These are phyloP conservation scores for Anguilla marmorata DNA, from an alignment of 2,797 vertebrate genomes.

Conservation along the genomic window DNA sequence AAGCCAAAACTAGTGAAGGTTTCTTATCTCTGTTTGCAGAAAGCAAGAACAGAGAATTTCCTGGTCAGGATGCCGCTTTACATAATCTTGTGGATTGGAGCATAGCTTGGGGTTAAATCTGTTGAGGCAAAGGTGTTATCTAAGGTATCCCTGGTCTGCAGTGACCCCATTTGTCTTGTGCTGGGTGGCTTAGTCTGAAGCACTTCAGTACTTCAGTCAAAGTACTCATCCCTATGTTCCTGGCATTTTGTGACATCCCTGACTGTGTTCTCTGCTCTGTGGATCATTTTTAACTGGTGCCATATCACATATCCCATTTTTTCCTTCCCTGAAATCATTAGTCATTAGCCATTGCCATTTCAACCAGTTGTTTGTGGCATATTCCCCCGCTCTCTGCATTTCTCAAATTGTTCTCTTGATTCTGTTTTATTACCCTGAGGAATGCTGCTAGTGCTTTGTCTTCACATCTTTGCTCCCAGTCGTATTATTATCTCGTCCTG, in stretches of 20 bases:
- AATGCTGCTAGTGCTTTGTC: slow-evolving; percentile 13
- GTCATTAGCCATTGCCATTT: not conserved
- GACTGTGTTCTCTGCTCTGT: not conserved
- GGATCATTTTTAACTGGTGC: not conserved
- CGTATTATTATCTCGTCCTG: not conserved
- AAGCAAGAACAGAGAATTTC: slow-evolving; percentile 48
- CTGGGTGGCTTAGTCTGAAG: slow-evolving; percentile 35
- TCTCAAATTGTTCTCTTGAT: slow-evolving; percentile 19
- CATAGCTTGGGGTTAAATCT: slow-evolving; percentile 20
- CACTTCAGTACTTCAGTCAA: not conserved
- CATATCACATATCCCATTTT: not conserved
- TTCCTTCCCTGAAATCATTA: not conserved
- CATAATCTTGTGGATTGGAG: slow-evolving; percentile 27
- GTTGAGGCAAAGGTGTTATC: slow-evolving; percentile 37
- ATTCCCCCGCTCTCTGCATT: not conserved
- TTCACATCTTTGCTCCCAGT: not conserved
- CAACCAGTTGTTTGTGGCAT: not conserved
- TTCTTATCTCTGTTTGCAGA: slow-evolving; percentile 49
- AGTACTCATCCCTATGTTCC: too few relatives aligned
- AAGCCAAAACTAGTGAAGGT: slow-evolving; percentile 40
- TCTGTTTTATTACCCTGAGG: not conserved
- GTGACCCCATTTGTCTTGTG: slow-evolving; percentile 42
- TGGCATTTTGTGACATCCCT: not conserved
- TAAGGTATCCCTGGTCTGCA: slow-evolving; percentile 28
- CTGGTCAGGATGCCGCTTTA: not conserved